Evolutionary conservation across 1,140 invertebrate species (phyloP).

Genomic region (Orchesella cincta): DNA sequence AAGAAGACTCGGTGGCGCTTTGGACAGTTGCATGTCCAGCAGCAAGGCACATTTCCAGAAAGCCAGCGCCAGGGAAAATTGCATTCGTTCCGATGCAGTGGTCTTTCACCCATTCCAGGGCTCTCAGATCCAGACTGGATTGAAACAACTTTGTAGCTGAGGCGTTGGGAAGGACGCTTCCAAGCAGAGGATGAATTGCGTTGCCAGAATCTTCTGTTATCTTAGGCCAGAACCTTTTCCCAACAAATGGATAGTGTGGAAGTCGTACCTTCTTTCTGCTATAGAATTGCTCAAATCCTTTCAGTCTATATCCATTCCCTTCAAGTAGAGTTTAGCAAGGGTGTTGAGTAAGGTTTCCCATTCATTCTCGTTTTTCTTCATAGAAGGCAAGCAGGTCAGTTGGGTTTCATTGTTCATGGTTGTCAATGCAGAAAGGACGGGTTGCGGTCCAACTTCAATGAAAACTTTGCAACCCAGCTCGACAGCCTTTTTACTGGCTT

Average conservation of each 20-base stretch:
- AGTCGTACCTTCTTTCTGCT: neutral
- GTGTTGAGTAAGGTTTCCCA: slow-evolving; percentile 28
- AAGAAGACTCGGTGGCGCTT: neutral
- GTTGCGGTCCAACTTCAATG: no score
- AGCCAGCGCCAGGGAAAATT: slow-evolving; percentile 40
- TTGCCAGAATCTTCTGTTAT: slow-evolving; percentile 18
- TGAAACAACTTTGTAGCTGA: neutral
- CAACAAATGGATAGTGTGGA: slow-evolving; percentile 27
- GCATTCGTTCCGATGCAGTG: slow-evolving; percentile 34
- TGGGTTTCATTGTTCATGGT: no score
- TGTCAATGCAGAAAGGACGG: no score
- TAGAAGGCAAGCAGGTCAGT: no score
- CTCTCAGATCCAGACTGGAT: neutral
- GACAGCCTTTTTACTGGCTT: slow-evolving; percentile 31
- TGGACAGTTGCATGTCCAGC: slow-evolving; percentile 18
- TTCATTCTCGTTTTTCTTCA: slow-evolving; percentile 41
- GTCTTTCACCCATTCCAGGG: slow-evolving; percentile 32
- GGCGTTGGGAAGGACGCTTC: neutral
- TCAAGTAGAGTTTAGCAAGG: slow-evolving; percentile 35
- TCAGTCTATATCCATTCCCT: slow-evolving; percentile 25
- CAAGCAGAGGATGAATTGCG: neutral
- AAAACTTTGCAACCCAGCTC: no score
- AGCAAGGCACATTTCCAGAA: slow-evolving; percentile 36
- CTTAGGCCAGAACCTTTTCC: slow-evolving; percentile 4
- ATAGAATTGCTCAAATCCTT: neutral